These are phyloP conservation scores for Bradysia coprophila DNA, from an alignment of 1,140 invertebrate genomes.

Conservation along the genomic window DNA sequence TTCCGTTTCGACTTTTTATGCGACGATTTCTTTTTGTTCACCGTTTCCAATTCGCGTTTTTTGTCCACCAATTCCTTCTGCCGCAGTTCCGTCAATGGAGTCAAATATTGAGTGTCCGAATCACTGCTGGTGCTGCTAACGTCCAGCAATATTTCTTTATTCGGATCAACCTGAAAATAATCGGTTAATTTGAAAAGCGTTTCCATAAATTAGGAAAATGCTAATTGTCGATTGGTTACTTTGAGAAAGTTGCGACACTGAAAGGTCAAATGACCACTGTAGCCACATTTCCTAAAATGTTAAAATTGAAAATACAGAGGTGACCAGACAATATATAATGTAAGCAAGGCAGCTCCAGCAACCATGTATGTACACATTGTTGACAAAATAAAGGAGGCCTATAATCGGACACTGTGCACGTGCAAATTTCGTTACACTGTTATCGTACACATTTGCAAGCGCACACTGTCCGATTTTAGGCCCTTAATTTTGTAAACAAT, in stretches of 20 bases:
- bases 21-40: slow-evolving; percentile 31
- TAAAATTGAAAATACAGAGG: too few relatives aligned
- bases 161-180: slow-evolving; percentile 41
- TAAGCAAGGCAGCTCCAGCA: too few relatives aligned
- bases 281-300: slow-evolving; percentile 89
- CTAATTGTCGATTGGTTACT: slow-evolving; percentile 23
- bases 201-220: not conserved
- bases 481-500: too few relatives aligned
- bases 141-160: slow-evolving; percentile 82
- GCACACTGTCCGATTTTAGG: too few relatives aligned
- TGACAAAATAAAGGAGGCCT: too few relatives aligned
- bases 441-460: too few relatives aligned
- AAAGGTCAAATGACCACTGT: slow-evolving; percentile 87
- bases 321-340: too few relatives aligned
- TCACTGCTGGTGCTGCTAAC: slow-evolving; percentile 91
- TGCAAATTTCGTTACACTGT: too few relatives aligned
- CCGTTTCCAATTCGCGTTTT: slow-evolving; percentile 16
- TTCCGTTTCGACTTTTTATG: slow-evolving; percentile 28
- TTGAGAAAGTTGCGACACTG: slow-evolving; percentile 94
- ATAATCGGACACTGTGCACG: too few relatives aligned
- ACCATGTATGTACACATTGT: too few relatives aligned
- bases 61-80: slow-evolving; percentile 55
- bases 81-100: slow-evolving; percentile 59
- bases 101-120: slow-evolving; percentile 60
- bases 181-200: slow-evolving; percentile 1